These are phyloP conservation scores for Junonia oenone DNA, from an alignment of 2,888 invertebrate species.

Conservation along the genomic window DNA sequence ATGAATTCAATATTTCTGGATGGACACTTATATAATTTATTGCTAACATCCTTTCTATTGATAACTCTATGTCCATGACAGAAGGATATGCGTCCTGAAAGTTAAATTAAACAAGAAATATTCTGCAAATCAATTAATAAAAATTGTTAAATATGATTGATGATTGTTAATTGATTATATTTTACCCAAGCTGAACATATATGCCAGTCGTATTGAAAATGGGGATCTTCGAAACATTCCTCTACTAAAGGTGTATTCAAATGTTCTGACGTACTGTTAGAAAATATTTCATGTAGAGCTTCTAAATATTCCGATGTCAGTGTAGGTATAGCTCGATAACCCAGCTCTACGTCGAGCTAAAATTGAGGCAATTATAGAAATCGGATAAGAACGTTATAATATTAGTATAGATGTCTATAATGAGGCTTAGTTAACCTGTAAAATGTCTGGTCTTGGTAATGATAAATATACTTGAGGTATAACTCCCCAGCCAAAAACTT, in stretches of 20 bases:
- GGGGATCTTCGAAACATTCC: slow-evolving; percentile 61
- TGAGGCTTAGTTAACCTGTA: no score
- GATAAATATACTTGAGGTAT: slow-evolving; percentile 79
- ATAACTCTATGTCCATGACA: slow-evolving; percentile 80
- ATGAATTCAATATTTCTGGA: slow-evolving; percentile 51
- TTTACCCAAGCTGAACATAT: slow-evolving; percentile 59
- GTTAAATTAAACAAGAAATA: background rate
- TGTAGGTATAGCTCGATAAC: slow-evolving; percentile 70
- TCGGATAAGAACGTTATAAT: no score
- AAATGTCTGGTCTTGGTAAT: slow-evolving; percentile 58
- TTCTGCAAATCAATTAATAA: no score
- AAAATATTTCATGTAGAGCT: slow-evolving; percentile 53
- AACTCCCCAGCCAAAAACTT: slow-evolving; percentile 78
- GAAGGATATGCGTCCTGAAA: slow-evolving; percentile 72
- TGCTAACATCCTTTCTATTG: slow-evolving; percentile 77
- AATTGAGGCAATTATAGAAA: no score
- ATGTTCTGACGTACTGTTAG: slow-evolving; percentile 43
- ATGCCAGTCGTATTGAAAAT: slow-evolving; percentile 55
- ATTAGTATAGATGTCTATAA: no score
- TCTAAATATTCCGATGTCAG: slow-evolving; percentile 61
- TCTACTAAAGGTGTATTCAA: slow-evolving; percentile 54
- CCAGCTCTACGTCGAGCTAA: slow-evolving; percentile 51
- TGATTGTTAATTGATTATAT: no score
- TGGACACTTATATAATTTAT: slow-evolving; percentile 62
- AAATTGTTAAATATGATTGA: no score